phyloP scores from a whole-genome alignment of 2,797 vertebrate genomes.

The Carcharodon carcharias region DNA sequence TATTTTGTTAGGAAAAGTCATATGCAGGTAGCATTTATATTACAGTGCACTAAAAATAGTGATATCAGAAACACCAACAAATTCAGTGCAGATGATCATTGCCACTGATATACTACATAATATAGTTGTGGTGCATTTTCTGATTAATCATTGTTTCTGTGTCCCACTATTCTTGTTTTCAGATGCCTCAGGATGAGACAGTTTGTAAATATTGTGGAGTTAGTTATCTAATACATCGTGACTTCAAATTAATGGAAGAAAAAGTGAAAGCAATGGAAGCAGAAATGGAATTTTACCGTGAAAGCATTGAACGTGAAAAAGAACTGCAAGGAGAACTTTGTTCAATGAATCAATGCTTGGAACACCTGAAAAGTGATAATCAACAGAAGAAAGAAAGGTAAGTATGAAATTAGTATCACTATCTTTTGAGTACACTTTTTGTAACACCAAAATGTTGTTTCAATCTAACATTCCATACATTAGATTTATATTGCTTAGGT shows the following conservation, averaged over 20 bases:
- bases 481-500: background rate
- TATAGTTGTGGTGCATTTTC: background rate
- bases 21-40: background rate
- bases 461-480: background rate
- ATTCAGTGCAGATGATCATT: background rate
- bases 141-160: background rate
- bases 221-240: slow-evolving; percentile 81
- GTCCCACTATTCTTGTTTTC: slow-evolving; percentile 38
- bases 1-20: background rate
- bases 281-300: slow-evolving; percentile 62
- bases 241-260: slow-evolving; percentile 74
- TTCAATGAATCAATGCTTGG: slow-evolving; percentile 58
- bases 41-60: background rate
- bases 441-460: background rate
- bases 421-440: background rate
- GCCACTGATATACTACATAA: background rate
- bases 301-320: slow-evolving; percentile 63
- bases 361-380: slow-evolving; percentile 56
- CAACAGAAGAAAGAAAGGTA: slow-evolving; percentile 71
- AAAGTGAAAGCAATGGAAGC: slow-evolving; percentile 64
- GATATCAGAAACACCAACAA: background rate
- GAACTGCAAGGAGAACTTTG: slow-evolving; percentile 62
- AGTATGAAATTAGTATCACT: slow-evolving; percentile 43
- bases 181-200: slow-evolving; percentile 77
- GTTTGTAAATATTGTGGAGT: slow-evolving; percentile 80